Percentiles rank a stretch among this genome's conserved stretches.
Conservation (phyloP, 1,140 invertebrate genomes). For the Diploscapter pachys region DNA sequence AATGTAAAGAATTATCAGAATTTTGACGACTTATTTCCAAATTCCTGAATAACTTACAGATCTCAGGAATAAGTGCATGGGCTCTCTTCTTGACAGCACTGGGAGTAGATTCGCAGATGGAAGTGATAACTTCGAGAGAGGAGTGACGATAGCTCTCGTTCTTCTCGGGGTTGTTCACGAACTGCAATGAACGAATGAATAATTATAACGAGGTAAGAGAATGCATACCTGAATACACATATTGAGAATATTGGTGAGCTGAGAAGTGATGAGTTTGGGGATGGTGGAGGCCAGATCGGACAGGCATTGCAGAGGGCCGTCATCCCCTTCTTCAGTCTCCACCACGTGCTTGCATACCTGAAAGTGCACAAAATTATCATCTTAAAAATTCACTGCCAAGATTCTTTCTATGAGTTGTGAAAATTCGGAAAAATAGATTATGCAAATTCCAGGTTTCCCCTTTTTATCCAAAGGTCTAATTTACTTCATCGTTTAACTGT, state of each 20-base stretch:
- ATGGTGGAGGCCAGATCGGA: conserved; percentile 88
- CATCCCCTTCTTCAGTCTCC: conserved; percentile 72
- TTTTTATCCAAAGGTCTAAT: too few relatives aligned
- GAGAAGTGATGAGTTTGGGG: conserved; percentile 83
- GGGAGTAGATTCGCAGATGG: conserved; percentile 86
- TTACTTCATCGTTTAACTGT: too few relatives aligned
- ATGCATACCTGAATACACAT: conserved; percentile 66
- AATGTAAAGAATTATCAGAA: too few relatives aligned
- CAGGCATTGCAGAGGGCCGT: conserved; percentile 80
- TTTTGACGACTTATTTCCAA: too few relatives aligned
- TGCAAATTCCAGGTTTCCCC: too few relatives aligned
- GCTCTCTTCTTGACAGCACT: conserved; percentile 87
- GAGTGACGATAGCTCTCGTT: conserved; percentile 83
- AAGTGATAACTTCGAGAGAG: conserved; percentile 86
- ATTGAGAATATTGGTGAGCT: conserved; percentile 80
- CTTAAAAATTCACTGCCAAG: too few relatives aligned
- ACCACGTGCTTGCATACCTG: conserved; percentile 57
- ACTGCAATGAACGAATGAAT: conserved; percentile 40
- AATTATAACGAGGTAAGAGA: background rate
- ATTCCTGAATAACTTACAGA: conserved; percentile 53
- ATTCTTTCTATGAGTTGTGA: too few relatives aligned
- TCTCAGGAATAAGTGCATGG: conserved; percentile 71
- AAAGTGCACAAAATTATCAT: conserved; percentile 25
- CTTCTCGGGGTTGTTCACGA: conserved; percentile 72
- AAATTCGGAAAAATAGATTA: too few relatives aligned